A percentile compares a stretch with the other conserved stretches of the same genome.
phyloP scores from a whole-genome alignment of 2,888 invertebrate species.

The Notodonta dromedarius region DNA sequence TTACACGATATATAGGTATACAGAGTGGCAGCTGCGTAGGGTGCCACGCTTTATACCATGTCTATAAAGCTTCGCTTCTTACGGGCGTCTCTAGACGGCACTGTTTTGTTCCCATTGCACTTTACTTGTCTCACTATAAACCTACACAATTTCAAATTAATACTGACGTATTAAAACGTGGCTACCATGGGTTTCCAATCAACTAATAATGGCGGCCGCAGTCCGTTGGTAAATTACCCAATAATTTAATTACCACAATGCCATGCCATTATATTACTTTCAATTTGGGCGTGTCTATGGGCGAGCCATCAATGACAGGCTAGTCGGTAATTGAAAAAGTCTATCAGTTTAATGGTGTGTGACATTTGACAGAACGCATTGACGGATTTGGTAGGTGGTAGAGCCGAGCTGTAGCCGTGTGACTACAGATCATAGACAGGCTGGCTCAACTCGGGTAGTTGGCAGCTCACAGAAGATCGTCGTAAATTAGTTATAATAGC shows the following conservation, averaged over 20 bases:
- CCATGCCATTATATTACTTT: slow-evolving; percentile 24
- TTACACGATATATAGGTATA: no score
- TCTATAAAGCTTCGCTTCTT: no score
- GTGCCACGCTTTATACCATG: no score
- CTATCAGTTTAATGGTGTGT: neutral
- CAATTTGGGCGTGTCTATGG: slow-evolving; percentile 22
- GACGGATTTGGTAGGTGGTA: no score
- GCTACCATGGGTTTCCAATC: slow-evolving; percentile 18
- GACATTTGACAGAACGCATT: neutral
- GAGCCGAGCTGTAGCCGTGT: no score
- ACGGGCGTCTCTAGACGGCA: no score
- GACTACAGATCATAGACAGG: no score
- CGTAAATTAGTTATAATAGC: no score
- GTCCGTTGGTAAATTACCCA: slow-evolving; percentile 17
- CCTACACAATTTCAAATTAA: neutral
- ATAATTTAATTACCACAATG: slow-evolving; percentile 38
- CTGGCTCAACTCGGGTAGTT: no score
- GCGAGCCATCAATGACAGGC: slow-evolving; percentile 7
- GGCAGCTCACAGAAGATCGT: no score
- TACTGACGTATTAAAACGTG: neutral
- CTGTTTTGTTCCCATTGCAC: no score
- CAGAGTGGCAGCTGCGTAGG: no score
- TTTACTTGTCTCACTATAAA: neutral
- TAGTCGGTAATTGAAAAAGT: slow-evolving; percentile 6
- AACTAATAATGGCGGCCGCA: slow-evolving; percentile 11